Percentiles rank a stretch among this genome's conserved stretches.
Evolutionary conservation across 2,797 vertebrate species (phyloP).

Genomic region (Euphonia xanthogaster): DNA sequence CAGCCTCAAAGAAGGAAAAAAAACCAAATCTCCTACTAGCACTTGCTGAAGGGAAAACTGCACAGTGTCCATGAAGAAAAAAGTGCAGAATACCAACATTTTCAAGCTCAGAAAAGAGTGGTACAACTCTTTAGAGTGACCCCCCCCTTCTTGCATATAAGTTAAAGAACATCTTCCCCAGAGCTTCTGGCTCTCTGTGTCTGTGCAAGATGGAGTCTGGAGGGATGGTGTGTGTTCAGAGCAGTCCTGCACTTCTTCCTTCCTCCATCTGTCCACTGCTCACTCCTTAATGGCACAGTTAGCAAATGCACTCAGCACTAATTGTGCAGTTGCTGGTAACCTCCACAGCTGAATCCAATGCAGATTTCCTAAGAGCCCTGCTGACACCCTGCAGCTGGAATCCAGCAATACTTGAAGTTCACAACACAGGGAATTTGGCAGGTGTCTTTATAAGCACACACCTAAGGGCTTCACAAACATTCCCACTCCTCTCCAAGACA

Average conservation of each 20-base stretch:
- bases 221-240: background rate
- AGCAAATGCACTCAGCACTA: slow-evolving; percentile 14
- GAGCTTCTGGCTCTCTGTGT: background rate
- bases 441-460: background rate
- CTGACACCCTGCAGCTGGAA: slow-evolving; percentile 12
- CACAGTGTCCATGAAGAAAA: background rate
- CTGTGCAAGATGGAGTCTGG: background rate
- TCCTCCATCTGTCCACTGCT: slow-evolving; percentile 30
- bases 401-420: background rate
- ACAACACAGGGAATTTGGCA: background rate
- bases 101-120: background rate
- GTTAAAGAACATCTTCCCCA: background rate
- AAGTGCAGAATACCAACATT: background rate
- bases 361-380: slow-evolving; percentile 5
- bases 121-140: background rate
- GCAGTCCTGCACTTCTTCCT: background rate
- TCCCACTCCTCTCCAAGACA: background rate
- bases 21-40: background rate
- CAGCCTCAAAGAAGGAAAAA: background rate
- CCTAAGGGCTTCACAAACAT: background rate
- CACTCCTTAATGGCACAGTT: slow-evolving; percentile 27
- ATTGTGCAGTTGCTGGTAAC: slow-evolving; percentile 30
- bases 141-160: background rate
- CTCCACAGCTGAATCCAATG: background rate
- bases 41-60: background rate